Conservation (phyloP, 2,113 vertebrate genomes). For the Halichoerus grypus region DNA sequence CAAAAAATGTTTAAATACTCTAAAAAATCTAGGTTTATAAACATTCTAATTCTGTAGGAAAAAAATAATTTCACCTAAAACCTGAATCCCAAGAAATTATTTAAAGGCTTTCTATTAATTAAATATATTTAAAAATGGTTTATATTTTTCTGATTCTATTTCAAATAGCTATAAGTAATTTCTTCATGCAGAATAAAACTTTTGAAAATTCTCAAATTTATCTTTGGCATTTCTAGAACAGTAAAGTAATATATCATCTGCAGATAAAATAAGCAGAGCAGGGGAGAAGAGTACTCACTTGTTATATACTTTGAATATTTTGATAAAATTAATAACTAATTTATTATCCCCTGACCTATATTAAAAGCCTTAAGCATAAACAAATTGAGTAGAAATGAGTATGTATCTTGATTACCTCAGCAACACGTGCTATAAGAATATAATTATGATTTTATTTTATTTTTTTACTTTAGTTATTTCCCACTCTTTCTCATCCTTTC, state of each 20-base stretch:
- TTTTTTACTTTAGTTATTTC: neutral
- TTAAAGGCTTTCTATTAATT: neutral
- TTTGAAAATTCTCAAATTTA: slow-evolving; percentile 43
- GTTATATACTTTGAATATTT: slow-evolving; percentile 19
- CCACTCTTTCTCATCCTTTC: neutral
- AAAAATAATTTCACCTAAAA: neutral
- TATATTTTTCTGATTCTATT: neutral
- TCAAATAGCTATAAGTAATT: neutral
- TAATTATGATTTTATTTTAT: neutral
- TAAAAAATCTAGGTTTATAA: neutral
- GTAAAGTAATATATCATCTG: slow-evolving; percentile 10
- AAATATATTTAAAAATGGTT: neutral
- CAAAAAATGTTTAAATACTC: neutral
- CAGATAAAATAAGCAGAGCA: neutral
- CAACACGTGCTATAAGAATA: neutral
- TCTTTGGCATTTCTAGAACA: slow-evolving; percentile 11
- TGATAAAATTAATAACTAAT: slow-evolving; percentile 55
- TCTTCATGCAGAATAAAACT: slow-evolving; percentile 22
- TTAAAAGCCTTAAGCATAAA: slow-evolving; percentile 46
- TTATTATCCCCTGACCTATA: slow-evolving; percentile 12
- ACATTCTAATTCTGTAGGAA: neutral
- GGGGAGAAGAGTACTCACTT: neutral
- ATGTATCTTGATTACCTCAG: slow-evolving; percentile 29
- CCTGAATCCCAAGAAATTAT: neutral
- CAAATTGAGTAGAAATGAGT: neutral